Percentiles rank a stretch among this genome's conserved stretches.
These are phyloP conservation scores for Eira barbara DNA, from an alignment of 2,113 vertebrate genomes.

Conservation along the genomic window DNA sequence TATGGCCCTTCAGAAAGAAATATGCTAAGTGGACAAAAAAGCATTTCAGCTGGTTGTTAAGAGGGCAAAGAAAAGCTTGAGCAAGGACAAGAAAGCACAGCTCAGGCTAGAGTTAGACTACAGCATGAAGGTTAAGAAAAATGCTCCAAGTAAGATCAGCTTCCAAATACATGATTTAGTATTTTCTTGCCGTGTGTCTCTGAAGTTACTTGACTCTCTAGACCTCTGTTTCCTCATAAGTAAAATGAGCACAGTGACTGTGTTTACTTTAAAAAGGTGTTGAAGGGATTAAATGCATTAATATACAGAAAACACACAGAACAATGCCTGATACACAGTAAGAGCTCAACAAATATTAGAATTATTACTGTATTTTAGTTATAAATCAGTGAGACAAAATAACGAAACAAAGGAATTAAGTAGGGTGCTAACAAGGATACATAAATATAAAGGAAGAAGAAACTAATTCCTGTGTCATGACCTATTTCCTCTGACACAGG, in stretches of 20 bases:
- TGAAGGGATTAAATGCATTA: neutral
- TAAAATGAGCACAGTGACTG: neutral
- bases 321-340: neutral
- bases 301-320: neutral
- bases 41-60: neutral
- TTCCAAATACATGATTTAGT: neutral
- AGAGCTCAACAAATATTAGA: neutral
- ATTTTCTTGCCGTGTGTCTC: neutral
- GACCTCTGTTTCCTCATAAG: neutral
- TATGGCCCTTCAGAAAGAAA: neutral
- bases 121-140: neutral
- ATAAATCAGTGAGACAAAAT: neutral
- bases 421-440: neutral
- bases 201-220: neutral
- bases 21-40: neutral
- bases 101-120: neutral
- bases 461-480: neutral
- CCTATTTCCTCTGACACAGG: neutral
- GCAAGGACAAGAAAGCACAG: neutral
- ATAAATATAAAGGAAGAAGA: neutral
- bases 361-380: neutral
- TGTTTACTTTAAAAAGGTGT: neutral
- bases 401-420: neutral
- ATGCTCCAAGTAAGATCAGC: neutral
- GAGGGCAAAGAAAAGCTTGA: neutral